phyloP scores from a whole-genome alignment of 37 sponge, comb jelly and placozoan species.

The Dysidea cf. avara region DNA sequence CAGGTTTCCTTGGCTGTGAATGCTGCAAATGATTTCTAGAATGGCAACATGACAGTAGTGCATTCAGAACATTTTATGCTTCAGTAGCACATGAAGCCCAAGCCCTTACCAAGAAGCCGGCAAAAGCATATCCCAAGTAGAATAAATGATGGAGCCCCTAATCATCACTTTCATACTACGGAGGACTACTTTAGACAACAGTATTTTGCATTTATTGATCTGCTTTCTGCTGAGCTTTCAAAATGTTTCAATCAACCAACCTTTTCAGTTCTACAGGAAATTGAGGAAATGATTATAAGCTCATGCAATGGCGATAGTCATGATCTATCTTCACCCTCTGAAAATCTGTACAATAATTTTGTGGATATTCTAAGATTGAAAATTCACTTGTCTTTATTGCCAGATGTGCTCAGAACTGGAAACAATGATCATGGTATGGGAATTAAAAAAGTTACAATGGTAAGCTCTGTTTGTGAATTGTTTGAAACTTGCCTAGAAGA shows the following conservation, averaged over 20 bases:
- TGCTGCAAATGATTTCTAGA: constrained; percentile 14
- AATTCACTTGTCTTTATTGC: constrained; percentile 34
- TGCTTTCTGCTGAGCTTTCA: constrained; percentile 12
- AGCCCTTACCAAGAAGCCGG: constrained; percentile 13
- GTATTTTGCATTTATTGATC: constrained; percentile 52
- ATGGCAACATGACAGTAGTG: constrained; percentile 9
- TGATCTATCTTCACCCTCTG: too few relatives aligned
- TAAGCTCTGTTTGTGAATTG: constrained; percentile 9
- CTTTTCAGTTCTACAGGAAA: too few relatives aligned
- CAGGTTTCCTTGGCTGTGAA: constrained; percentile 26
- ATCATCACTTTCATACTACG: too few relatives aligned
- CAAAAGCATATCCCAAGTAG: constrained; percentile 8
- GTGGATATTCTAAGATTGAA: constrained; percentile 33
- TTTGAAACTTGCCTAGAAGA: constrained; percentile 28
- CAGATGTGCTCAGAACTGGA: constrained; percentile 36
- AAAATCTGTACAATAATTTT: constrained; percentile 32
- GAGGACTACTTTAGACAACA: too few relatives aligned
- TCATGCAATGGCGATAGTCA: too few relatives aligned
- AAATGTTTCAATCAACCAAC: constrained; percentile 45
- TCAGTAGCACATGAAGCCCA: neutral
- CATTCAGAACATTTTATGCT: constrained; percentile 1
- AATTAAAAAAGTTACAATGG: constrained; percentile 21
- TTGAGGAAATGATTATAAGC: too few relatives aligned
- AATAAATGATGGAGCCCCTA: constrained; percentile 28
- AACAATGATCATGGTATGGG: too few relatives aligned